Percentiles rank a stretch among this genome's conserved stretches.
These are phyloP conservation scores for Sciurus vulgaris DNA, from an alignment of 2,797 vertebrate species.

Conservation along the genomic window DNA sequence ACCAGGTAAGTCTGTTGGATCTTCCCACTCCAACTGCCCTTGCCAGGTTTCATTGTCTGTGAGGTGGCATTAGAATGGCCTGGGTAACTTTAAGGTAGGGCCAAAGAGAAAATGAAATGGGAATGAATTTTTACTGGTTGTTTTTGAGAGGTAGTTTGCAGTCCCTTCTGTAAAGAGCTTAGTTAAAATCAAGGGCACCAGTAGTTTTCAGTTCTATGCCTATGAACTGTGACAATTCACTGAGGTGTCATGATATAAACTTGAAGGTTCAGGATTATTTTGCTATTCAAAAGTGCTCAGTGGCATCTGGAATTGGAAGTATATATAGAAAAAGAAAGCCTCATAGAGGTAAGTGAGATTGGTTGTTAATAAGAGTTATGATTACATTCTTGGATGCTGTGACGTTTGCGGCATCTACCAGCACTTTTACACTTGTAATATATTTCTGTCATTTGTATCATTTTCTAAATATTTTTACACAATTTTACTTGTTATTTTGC, in stretches of 20 bases:
- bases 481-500: neutral
- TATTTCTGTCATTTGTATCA: neutral
- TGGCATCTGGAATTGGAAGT: neutral
- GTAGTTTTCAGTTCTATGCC: neutral
- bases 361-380: neutral
- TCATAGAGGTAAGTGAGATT: neutral
- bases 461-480: neutral
- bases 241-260: neutral
- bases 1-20: neutral
- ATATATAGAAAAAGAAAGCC: neutral
- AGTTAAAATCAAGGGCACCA: neutral
- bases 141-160: neutral
- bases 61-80: neutral
- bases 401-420: neutral
- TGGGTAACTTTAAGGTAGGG: neutral
- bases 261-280: neutral
- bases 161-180: neutral
- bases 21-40: neutral
- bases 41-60: neutral
- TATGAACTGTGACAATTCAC: neutral
- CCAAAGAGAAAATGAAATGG: neutral
- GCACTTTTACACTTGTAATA: neutral
- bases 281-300: neutral
- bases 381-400: conserved; percentile 13
- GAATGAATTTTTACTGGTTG: neutral